A percentile compares a stretch with the other conserved stretches of the same genome.
Conservation (phyloP, 2,888 invertebrate genomes). For the Cerastoderma edule region DNA sequence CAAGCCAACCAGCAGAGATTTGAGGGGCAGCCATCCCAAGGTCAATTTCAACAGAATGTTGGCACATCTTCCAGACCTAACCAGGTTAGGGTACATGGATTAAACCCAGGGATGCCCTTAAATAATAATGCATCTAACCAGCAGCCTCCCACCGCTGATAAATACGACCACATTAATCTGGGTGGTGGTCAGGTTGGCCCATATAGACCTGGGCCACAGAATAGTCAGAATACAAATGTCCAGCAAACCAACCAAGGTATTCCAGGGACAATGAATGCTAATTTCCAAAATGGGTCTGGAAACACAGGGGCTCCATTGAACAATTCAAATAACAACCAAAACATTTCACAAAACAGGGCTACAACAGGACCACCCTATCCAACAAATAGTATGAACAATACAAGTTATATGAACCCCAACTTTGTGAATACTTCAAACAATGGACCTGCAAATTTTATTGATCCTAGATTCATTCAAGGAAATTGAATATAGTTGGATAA, state of each 20-base stretch:
- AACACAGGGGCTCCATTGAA: background rate
- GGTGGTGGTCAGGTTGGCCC: background rate
- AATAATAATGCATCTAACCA: background rate
- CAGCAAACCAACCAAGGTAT: background rate
- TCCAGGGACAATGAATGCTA: background rate
- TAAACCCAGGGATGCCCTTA: background rate
- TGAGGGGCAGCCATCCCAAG: background rate
- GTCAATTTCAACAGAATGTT: background rate
- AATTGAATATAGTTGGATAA: background rate
- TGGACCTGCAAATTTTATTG: background rate
- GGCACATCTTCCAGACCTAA: background rate
- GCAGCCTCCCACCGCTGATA: background rate
- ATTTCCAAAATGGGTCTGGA: background rate
- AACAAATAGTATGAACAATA: background rate
- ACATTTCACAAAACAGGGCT: background rate
- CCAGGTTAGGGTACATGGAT: slow-evolving; percentile 10
- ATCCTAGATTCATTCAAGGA: slow-evolving; percentile 15
- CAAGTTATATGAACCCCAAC: background rate
- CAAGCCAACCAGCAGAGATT: background rate
- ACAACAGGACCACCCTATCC: background rate
- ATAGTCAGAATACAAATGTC: background rate
- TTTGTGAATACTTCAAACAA: slow-evolving; percentile 1
- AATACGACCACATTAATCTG: background rate
- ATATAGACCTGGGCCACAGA: background rate
- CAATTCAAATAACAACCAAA: background rate